Percentiles rank a stretch among this genome's conserved stretches.
Evolutionary conservation across 2,888 invertebrate genomes (phyloP).

Genomic region (Gymnosoma rotundatum): DNA sequence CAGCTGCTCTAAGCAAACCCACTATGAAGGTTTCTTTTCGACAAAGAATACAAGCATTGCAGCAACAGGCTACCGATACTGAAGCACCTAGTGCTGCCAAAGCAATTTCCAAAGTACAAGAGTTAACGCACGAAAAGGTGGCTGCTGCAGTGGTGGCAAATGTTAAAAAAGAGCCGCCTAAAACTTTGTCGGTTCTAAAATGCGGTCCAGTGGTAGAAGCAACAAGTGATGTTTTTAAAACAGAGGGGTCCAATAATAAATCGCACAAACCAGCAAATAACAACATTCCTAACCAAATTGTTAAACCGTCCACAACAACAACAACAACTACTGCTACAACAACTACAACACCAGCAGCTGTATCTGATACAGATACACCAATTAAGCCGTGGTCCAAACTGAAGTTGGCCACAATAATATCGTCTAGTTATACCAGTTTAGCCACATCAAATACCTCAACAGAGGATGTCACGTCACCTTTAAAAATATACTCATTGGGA

Average conservation of each 20-base stretch:
- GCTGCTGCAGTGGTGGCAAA: constrained; percentile 74
- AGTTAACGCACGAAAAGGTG: constrained; percentile 19
- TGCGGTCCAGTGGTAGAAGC: constrained; percentile 25
- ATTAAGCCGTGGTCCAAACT: constrained; percentile 89
- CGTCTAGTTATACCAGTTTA: constrained; percentile 81
- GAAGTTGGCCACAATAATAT: constrained; percentile 86
- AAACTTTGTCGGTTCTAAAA: constrained; percentile 74
- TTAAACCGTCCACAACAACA: constrained; percentile 74
- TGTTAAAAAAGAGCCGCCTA: constrained; percentile 79
- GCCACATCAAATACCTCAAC: constrained; percentile 77
- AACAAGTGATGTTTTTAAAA: constrained; percentile 74
- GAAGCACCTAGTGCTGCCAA: constrained; percentile 12
- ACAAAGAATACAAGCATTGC: constrained; percentile 84
- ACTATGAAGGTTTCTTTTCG: constrained; percentile 85
- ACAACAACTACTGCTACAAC: constrained; percentile 74
- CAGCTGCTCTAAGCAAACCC: constrained; percentile 76
- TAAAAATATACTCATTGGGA: constrained; percentile 77
- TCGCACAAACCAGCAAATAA: constrained; percentile 76
- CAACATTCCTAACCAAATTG: constrained; percentile 75
- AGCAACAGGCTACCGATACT: constrained; percentile 81
- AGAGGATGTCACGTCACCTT: constrained; percentile 75
- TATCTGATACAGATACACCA: constrained; percentile 80
- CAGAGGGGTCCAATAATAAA: constrained; percentile 76
- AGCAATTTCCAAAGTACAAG: background rate
- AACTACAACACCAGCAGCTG: constrained; percentile 68